phyloP scores from a whole-genome alignment of 2,797 vertebrate species.

The Anolis apletophallus region DNA sequence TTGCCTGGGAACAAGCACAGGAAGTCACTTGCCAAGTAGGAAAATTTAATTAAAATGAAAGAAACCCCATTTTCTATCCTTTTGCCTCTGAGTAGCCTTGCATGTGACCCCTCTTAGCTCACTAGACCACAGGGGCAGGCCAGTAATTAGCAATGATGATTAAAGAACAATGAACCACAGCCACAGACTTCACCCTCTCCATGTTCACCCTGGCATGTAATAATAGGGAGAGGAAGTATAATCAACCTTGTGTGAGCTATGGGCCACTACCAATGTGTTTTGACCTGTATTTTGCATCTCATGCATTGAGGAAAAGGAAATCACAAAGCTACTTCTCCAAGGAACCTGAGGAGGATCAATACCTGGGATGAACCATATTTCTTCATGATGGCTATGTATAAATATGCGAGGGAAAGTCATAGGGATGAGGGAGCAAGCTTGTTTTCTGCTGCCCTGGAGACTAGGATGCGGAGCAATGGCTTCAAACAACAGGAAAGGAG shows the following conservation, averaged over 20 bases:
- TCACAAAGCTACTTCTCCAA: neutral
- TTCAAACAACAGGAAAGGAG: too few relatives aligned
- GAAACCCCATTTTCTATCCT: neutral
- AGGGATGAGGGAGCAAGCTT: too few relatives aligned
- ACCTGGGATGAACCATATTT: neutral
- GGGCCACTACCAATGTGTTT: neutral
- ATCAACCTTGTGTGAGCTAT: neutral
- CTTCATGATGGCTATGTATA: too few relatives aligned
- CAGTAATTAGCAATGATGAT: neutral
- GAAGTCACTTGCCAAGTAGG: neutral
- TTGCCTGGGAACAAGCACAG: too few relatives aligned
- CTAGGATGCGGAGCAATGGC: too few relatives aligned
- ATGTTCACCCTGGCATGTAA: neutral
- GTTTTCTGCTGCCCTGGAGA: too few relatives aligned
- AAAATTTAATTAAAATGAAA: neutral
- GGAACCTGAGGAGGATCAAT: neutral
- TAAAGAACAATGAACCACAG: neutral
- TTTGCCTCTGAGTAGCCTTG: neutral
- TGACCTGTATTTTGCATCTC: neutral
- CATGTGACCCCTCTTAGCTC: neutral
- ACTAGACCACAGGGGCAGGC: neutral
- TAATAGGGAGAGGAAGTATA: neutral
- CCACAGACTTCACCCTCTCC: neutral
- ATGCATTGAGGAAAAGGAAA: neutral
- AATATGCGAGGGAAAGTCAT: too few relatives aligned